A percentile compares a stretch with the other conserved stretches of the same genome.
Evolutionary conservation across 2,113 vertebrate species (phyloP).

Genomic region (Lethenteron camtschaticum): DNA sequence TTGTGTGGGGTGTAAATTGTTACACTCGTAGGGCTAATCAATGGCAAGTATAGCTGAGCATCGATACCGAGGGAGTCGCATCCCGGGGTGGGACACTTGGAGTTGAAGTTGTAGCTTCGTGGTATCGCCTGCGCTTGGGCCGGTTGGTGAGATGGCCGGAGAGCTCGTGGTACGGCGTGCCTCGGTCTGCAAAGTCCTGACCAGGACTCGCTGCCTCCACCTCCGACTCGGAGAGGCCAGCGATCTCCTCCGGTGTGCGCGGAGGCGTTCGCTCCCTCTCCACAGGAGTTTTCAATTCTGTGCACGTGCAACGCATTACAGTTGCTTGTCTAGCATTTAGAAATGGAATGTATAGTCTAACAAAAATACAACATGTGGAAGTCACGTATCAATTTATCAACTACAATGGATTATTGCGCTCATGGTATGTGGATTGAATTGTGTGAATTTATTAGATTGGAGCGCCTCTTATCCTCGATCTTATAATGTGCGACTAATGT

Average conservation of each 20-base stretch:
- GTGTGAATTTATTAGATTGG: too few relatives aligned
- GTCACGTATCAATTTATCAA: too few relatives aligned
- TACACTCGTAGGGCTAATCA: too few relatives aligned
- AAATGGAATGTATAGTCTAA: too few relatives aligned
- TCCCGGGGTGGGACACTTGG: slow-evolving; percentile 91
- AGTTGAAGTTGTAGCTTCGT: slow-evolving; percentile 99
- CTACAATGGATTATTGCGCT: too few relatives aligned
- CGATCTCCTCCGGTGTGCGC: not conserved
- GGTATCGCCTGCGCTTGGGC: slow-evolving; percentile 84
- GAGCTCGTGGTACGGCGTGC: not conserved
- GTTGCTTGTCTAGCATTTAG: too few relatives aligned
- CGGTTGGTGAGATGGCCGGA: slow-evolving; percentile 49
- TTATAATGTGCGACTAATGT: too few relatives aligned
- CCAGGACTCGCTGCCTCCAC: not conserved
- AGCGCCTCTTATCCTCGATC: too few relatives aligned
- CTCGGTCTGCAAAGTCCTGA: not conserved
- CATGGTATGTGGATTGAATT: too few relatives aligned
- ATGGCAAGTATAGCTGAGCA: too few relatives aligned
- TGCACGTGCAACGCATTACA: not conserved
- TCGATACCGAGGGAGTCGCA: slow-evolving; percentile 63
- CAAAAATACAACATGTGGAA: too few relatives aligned
- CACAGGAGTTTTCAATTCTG: not conserved
- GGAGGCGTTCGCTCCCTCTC: not conserved
- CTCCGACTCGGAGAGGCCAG: not conserved
- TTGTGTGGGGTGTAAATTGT: too few relatives aligned